Conservation (phyloP, 1,140 invertebrate genomes). For the Bacillus rossius region DNA sequence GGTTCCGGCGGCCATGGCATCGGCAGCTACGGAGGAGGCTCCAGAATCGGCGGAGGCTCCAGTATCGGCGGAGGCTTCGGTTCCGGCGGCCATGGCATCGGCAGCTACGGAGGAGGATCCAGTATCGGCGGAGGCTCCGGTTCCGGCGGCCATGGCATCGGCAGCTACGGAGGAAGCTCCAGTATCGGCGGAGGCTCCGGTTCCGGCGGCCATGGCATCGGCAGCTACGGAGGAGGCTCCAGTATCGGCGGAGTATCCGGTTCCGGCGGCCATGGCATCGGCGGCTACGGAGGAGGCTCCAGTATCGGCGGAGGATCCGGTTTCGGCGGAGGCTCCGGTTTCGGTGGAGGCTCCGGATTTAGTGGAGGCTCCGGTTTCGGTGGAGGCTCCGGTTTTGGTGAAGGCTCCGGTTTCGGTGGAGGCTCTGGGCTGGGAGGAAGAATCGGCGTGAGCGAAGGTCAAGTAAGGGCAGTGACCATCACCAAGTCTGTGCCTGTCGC, state of each 20-base stretch:
- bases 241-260: background rate
- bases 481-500: constrained; percentile 37
- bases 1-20: too few relatives aligned
- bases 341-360: background rate
- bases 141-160: too few relatives aligned
- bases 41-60: background rate
- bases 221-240: too few relatives aligned
- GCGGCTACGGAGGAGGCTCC: constrained; percentile 1
- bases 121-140: constrained; percentile 19
- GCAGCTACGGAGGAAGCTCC: constrained; percentile 6
- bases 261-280: background rate
- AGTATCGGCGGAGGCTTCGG: constrained; percentile 23
- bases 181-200: constrained; percentile 2
- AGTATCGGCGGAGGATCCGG: too few relatives aligned
- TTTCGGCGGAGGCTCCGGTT: background rate
- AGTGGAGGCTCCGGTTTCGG: background rate
- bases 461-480: constrained; percentile 43
- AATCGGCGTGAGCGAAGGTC: constrained; percentile 21
- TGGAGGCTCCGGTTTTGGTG: background rate
- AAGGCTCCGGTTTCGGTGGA: background rate
- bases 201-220: background rate
- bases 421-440: background rate
- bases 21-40: background rate
- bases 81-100: too few relatives aligned
- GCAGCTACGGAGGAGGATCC: too few relatives aligned